Evolutionary conservation across 2,888 invertebrate species (phyloP).

Genomic region (Ceratothoa steindachneri): DNA sequence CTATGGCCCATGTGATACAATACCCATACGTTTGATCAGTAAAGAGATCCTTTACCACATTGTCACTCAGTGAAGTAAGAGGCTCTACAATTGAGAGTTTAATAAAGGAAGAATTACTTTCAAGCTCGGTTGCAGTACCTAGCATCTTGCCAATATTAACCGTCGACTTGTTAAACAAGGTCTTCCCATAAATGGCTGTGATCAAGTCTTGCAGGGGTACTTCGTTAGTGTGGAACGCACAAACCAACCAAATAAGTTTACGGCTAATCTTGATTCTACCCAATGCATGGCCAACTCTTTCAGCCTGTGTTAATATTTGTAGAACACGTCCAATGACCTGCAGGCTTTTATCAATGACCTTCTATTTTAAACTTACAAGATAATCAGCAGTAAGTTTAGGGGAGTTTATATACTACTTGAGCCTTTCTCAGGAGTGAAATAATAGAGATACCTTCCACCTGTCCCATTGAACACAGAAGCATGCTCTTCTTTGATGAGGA

Average conservation of each 20-base stretch:
- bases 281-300: constrained; percentile 4
- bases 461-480: constrained; percentile 4
- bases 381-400: not conserved
- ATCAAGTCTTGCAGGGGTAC: constrained; percentile 13
- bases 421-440: constrained; percentile 10
- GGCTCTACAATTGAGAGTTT: constrained; percentile 3
- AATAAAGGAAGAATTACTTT: not conserved
- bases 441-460: constrained; percentile 4
- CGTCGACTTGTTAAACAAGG: constrained; percentile 14
- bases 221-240: constrained; percentile 5
- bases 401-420: not conserved
- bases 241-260: constrained; percentile 10
- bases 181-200: constrained; percentile 5
- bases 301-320: constrained; percentile 14
- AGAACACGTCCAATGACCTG: constrained; percentile 15
- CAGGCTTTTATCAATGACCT: constrained; percentile 8
- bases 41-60: not conserved
- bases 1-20: constrained; percentile 7
- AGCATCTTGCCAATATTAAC: constrained; percentile 6
- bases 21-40: constrained; percentile 11
- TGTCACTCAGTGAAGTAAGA: constrained; percentile 14
- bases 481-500: constrained; percentile 15
- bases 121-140: constrained; percentile 3
- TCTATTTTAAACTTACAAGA: constrained; percentile 8
- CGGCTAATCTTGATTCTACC: constrained; percentile 5